phyloP scores from a whole-genome alignment of 2,797 vertebrate genomes.

The Serranus cabrilla region DNA sequence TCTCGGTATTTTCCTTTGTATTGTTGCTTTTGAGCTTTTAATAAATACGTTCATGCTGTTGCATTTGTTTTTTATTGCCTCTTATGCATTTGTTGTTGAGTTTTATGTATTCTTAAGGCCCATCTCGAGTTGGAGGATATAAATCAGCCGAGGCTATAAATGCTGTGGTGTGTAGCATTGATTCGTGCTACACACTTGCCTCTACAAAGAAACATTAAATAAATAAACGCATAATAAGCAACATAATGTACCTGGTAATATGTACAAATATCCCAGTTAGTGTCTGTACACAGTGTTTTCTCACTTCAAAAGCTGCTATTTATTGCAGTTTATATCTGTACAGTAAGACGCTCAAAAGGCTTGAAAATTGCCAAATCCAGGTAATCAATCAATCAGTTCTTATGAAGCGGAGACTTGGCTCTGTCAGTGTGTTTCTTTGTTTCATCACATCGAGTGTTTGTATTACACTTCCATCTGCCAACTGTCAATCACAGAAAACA shows the following conservation, averaged over 20 bases:
- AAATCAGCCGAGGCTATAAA: too few species aligned
- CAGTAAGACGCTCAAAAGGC: neutral
- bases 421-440: conserved; percentile 36
- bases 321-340: neutral
- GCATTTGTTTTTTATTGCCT: too few species aligned
- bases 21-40: too few species aligned
- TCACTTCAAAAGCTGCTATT: neutral
- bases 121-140: too few species aligned
- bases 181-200: too few species aligned
- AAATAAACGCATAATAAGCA: neutral
- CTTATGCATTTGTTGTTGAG: too few species aligned
- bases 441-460: conserved; percentile 29
- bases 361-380: conserved; percentile 6
- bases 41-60: too few species aligned
- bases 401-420: conserved; percentile 10
- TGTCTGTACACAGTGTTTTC: neutral
- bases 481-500: conserved; percentile 38
- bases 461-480: conserved; percentile 37
- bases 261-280: neutral
- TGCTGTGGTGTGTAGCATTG: too few species aligned
- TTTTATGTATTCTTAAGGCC: too few species aligned
- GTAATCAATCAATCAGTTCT: conserved; percentile 23
- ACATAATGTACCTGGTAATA: neutral
- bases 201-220: too few species aligned
- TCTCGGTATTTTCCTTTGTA: too few species aligned